phyloP scores from a whole-genome alignment of 2,797 vertebrate genomes.

The Phaenicophaeus curvirostris region DNA sequence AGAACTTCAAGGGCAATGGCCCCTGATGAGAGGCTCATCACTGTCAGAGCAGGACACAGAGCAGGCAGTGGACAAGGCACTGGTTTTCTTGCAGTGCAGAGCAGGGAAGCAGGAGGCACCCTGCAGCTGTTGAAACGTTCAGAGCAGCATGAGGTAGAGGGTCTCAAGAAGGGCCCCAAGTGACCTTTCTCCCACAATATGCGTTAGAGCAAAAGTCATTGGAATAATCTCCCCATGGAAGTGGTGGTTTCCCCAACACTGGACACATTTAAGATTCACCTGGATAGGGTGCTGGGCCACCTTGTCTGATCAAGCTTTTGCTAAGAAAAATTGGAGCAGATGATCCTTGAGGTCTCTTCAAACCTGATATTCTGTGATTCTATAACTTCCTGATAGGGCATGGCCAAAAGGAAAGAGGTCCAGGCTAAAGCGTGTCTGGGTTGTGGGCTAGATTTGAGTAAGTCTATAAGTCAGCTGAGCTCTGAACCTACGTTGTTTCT shows the following conservation, averaged over 20 bases:
- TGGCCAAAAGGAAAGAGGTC: rapidly evolving
- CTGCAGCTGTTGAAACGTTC: rapidly evolving
- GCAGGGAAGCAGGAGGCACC: not conserved
- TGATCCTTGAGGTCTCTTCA: too few relatives aligned
- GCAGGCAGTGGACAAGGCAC: not conserved
- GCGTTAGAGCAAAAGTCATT: too few relatives aligned
- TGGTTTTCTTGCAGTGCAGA: not conserved
- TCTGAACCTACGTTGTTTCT: rapidly evolving
- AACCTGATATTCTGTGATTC: too few relatives aligned
- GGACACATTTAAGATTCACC: too few relatives aligned
- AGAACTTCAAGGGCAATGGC: not conserved
- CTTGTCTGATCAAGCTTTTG: too few relatives aligned
- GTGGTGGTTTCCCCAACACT: too few relatives aligned
- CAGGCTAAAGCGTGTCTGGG: rapidly evolving
- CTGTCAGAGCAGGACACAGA: not conserved
- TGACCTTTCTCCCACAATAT: not conserved
- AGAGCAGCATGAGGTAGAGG: rapidly evolving
- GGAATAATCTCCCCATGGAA: too few relatives aligned
- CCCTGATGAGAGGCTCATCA: not conserved
- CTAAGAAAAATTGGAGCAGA: too few relatives aligned
- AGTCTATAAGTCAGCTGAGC: not conserved
- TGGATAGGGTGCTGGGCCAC: too few relatives aligned
- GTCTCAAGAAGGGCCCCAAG: not conserved
- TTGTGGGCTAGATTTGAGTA: rapidly evolving
- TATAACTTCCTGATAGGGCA: not conserved